Percentiles rank a stretch among this genome's conserved stretches.
Evolutionary conservation across 2,888 invertebrate genomes (phyloP).

Genomic region (Epinotia ramella): DNA sequence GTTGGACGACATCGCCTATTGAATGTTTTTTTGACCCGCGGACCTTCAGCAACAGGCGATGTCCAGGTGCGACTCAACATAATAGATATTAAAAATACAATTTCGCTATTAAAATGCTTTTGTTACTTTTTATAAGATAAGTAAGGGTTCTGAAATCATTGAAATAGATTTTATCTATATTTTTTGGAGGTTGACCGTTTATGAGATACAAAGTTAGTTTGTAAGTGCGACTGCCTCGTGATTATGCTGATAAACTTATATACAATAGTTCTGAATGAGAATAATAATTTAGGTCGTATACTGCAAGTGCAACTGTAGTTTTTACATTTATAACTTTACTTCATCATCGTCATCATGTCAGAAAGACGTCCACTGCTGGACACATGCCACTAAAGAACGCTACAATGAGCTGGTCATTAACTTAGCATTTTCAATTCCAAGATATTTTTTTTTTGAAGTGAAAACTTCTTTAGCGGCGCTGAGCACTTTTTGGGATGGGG

Average conservation of each 20-base stretch:
- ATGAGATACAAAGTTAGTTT: not conserved
- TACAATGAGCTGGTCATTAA: too few species aligned
- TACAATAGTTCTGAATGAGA: not conserved
- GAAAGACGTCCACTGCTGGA: too few species aligned
- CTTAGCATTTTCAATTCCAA: too few species aligned
- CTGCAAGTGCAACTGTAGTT: too few species aligned
- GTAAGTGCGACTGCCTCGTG: not conserved
- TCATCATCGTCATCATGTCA: too few species aligned
- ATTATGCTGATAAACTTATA: too few species aligned
- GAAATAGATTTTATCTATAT: not conserved
- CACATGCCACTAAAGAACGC: too few species aligned
- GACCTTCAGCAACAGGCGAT: constrained; percentile 70
- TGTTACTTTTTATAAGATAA: constrained; percentile 45
- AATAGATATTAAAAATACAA: constrained; percentile 65
- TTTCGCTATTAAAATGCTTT: constrained; percentile 44
- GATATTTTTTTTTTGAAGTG: too few species aligned
- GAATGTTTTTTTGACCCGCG: constrained; percentile 79
- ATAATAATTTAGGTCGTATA: not conserved
- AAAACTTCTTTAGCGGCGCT: too few species aligned
- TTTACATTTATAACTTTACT: too few species aligned
- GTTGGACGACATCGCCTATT: constrained; percentile 71
- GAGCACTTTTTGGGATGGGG: too few species aligned
- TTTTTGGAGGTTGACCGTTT: constrained; percentile 9
- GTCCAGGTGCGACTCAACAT: constrained; percentile 78
- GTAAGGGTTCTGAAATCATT: constrained; percentile 27